Base-by-base conservation (phyloP, 1,140 invertebrate genomes). In the Pectinophora gossypiella region DNA sequence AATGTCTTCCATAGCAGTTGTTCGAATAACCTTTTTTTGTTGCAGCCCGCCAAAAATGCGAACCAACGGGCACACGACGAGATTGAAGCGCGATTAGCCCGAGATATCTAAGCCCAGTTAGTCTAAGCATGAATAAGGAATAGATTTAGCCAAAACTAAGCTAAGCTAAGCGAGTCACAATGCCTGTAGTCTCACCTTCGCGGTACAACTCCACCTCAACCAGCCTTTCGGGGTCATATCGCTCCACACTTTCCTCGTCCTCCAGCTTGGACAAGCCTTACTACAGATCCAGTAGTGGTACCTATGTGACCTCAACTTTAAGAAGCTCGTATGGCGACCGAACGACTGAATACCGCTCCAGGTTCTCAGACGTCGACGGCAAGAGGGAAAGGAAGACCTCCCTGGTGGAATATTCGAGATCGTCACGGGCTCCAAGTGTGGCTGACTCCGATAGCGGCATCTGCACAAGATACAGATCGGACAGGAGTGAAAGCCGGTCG, bases 141-240 rank as follows among this genome's bases (percentile, higher is more conserved):
- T 12, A 9, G 27, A 9, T 32, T 32, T 32, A 32, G 27, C n/a
- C 27, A 12, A 12, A 32, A 2, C 9, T 10, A 32, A 32, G 27
- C n/a, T 32, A 32, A 9, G 9, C 1, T 9, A 12, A 32, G n/a
- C n/a, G n/a, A 9, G 27, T 40, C 69, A 90, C 70, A 64, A 91
- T 91, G 90, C 90, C 90, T 49, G 90, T 90, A 12, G 77, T 90
- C n/a, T 90, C 90, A 19, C 89, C 89, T 10, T 88, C 89, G 22
- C 65, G 89, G 4, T 88, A 76, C 52, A 79, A 69, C 35, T 71
- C 75, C 2, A 67, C 83, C 3, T 76, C 81, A 9, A 68, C 72
- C 13, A 78, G 79, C 48, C 71, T 84, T 0, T 74, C 87, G 2
- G 88, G 89, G 0, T 89, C 89, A 0, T 90, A 89, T 56, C 65